These are phyloP conservation scores for Rotaria macrura DNA, from an alignment of 2,888 invertebrate species.

Conservation along the genomic window DNA sequence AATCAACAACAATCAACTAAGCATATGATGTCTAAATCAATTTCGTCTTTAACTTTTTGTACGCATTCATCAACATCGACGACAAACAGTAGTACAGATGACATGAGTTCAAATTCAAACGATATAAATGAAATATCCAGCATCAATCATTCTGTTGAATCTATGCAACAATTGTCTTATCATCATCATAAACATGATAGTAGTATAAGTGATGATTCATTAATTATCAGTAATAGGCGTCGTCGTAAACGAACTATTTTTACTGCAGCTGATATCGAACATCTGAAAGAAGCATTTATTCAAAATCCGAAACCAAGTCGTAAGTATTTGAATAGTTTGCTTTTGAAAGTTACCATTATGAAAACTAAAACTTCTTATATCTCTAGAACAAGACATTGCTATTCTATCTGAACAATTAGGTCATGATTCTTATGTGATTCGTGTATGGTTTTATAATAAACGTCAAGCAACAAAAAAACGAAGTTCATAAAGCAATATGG, in stretches of 20 bases:
- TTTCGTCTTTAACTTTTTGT: neutral
- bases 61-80: neutral
- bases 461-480: slow-evolving; percentile 13
- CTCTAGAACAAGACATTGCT: neutral
- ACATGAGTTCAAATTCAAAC: neutral
- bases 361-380: neutral
- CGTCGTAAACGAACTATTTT: slow-evolving; percentile 3
- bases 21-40: neutral
- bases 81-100: neutral
- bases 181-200: neutral
- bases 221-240: neutral
- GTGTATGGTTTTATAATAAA: slow-evolving; percentile 15
- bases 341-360: neutral
- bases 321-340: neutral
- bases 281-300: neutral
- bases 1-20: neutral
- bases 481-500: neutral
- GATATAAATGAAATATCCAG: neutral
- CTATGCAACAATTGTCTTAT: neutral
- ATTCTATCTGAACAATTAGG: neutral
- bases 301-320: slow-evolving; percentile 16
- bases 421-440: slow-evolving; percentile 11
- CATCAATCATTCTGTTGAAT: neutral
- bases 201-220: neutral
- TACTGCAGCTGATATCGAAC: neutral